Base-by-base conservation (phyloP, 2,113 vertebrate species). In the Gorsachius goisagi region DNA sequence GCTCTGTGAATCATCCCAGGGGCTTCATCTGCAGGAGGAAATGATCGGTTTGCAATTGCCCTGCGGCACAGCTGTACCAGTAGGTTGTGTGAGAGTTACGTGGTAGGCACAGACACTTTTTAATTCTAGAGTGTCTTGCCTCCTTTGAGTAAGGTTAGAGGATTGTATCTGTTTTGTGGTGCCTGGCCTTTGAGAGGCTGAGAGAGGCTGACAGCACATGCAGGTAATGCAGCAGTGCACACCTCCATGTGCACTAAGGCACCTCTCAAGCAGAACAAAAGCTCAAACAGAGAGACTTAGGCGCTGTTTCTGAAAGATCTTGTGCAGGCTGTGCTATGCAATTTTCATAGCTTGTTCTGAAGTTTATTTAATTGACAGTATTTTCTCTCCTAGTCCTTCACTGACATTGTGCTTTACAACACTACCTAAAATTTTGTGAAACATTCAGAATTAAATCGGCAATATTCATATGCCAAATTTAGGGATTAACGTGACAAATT, bases 1-100 rank as follows among this genome's bases (percentile, higher is more conserved):
- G 50, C 37, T 56, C 49, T 60, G 72, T 74, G 77, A 89, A 87
- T 84, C 1, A 2, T 49, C 45, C 45, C 49, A 53, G 49, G 32
- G 35, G 27, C 47, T 92, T 85, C 37, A 45, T 50, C 21, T 92
- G 66, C 89, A 82, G 81, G 53, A 93, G 59, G 35, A 68, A 93
- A 81, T 63, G 2, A 26, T 32, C 66, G 22, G n/a, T 76, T 85
- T 83, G 26, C 24, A 32, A 7, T 53, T 56, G 11, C 17, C 68
- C 16, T 23, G 9, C 26, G 67, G 64, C 84, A 69, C 37, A 82
- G 64, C 37, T 74, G 55, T 37, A n/a, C 44, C 15, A 59, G 17
- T 20, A n/a, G 27, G 23, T 33, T 76, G 30, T 27, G 32, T 2
- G 4, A 24, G 37, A 85, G 15, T 60, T 41, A 50, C 0, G 0